Evolutionary conservation across 2,113 vertebrate species (phyloP).

Genomic region (Platycercus adscitus): DNA sequence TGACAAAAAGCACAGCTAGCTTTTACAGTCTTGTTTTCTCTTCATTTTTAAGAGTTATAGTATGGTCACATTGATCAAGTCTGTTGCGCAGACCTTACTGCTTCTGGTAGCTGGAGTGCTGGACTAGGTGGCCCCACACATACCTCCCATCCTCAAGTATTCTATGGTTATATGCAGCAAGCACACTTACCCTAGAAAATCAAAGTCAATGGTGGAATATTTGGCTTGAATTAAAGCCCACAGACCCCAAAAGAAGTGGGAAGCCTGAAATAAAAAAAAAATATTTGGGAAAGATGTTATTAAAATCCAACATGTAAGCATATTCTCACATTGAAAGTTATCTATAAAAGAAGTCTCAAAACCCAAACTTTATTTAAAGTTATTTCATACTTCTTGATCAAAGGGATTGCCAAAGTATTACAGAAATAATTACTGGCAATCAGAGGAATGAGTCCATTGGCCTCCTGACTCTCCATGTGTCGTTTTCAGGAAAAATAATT

Average conservation of each 20-base stretch:
- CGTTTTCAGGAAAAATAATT: background rate
- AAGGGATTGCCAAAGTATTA: background rate
- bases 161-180: background rate
- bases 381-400: background rate
- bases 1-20: background rate
- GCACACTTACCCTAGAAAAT: constrained; percentile 91
- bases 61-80: background rate
- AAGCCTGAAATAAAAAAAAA: constrained; percentile 81
- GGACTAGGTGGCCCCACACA: background rate
- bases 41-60: background rate
- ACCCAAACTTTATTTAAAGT: background rate
- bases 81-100: background rate
- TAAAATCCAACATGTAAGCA: background rate
- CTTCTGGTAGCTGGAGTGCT: background rate
- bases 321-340: background rate
- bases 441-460: background rate
- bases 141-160: background rate
- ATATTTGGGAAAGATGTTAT: background rate
- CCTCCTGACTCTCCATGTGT: background rate
- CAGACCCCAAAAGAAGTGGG: constrained; percentile 97
- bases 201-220: constrained; percentile 97
- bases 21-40: background rate
- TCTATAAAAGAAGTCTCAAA: background rate
- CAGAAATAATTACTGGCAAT: background rate
- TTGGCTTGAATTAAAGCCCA: constrained; percentile 98